These are phyloP conservation scores for Spisula solida DNA, from an alignment of 2,888 invertebrate genomes.

Conservation along the genomic window DNA sequence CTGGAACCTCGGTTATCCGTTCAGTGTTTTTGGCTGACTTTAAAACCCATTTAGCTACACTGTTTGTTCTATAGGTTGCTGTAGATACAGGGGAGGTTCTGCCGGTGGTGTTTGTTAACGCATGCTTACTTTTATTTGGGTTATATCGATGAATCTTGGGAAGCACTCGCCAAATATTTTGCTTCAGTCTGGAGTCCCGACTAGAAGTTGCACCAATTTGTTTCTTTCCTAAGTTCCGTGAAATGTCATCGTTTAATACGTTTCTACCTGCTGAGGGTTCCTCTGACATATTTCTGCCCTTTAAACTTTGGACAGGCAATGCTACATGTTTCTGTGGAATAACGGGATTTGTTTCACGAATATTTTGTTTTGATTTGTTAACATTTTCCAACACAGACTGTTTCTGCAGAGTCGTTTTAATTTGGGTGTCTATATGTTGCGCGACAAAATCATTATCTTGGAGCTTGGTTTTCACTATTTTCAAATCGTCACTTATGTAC, in stretches of 20 bases:
- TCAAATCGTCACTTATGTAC: slow-evolving; percentile 57
- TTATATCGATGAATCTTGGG: slow-evolving; percentile 56
- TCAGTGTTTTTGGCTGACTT: slow-evolving; percentile 36
- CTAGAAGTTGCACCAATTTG: neutral
- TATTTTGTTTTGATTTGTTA: slow-evolving; percentile 19
- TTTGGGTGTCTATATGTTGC: slow-evolving; percentile 30
- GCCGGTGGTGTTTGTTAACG: neutral
- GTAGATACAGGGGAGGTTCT: neutral
- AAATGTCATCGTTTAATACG: neutral
- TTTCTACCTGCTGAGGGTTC: neutral
- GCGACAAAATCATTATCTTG: slow-evolving; percentile 49
- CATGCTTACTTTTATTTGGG: neutral
- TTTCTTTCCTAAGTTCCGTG: neutral
- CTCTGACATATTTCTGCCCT: neutral
- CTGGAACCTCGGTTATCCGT: neutral
- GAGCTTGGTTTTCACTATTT: slow-evolving; percentile 62
- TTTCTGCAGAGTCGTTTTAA: slow-evolving; percentile 32
- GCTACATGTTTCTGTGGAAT: neutral
- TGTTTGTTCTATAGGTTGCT: neutral
- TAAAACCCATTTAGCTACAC: slow-evolving; percentile 45
- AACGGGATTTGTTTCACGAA: neutral
- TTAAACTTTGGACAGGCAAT: neutral
- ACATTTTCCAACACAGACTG: slow-evolving; percentile 50
- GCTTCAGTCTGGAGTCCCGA: neutral
- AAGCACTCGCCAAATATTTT: slow-evolving; percentile 42